These are phyloP conservation scores for Oreochromis grahami DNA, from an alignment of 2,797 vertebrate species.

Conservation along the genomic window DNA sequence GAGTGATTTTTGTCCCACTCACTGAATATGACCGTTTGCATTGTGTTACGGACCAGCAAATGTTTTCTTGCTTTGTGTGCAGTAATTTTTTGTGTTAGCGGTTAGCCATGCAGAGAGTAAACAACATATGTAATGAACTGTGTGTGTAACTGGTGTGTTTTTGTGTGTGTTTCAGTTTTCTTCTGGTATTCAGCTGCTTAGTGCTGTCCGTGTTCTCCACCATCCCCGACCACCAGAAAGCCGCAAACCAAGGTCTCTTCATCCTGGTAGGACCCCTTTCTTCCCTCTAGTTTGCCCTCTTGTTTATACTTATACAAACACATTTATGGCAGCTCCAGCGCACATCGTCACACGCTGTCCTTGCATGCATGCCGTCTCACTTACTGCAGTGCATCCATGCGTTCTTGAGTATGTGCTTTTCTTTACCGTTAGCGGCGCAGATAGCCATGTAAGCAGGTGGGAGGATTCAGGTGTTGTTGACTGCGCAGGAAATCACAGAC, in stretches of 20 bases:
- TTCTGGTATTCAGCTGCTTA: slow-evolving; percentile 97
- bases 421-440: slow-evolving; percentile 32
- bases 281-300: neutral
- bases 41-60: slow-evolving; percentile 28
- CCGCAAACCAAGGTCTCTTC: slow-evolving; percentile 94
- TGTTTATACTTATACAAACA: neutral
- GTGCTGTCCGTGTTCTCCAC: slow-evolving; percentile 98
- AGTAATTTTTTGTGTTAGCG: neutral
- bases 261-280: slow-evolving; percentile 85
- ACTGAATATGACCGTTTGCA: neutral
- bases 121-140: neutral
- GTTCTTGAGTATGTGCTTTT: slow-evolving; percentile 37
- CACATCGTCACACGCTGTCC: neutral
- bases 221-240: slow-evolving; percentile 90
- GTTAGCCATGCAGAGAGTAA: slow-evolving; percentile 15
- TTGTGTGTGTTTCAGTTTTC: slow-evolving; percentile 82
- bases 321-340: neutral
- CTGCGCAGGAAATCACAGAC: slow-evolving; percentile 68
- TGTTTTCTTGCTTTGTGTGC: neutral
- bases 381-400: neutral
- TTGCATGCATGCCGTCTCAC: neutral
- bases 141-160: neutral
- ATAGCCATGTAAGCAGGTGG: slow-evolving; percentile 66
- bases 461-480: slow-evolving; percentile 76
- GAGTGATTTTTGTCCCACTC: neutral